Percentiles rank a stretch among this genome's conserved stretches.
Conservation (phyloP, 1,140 invertebrate species). For the Cotesia typhae region DNA sequence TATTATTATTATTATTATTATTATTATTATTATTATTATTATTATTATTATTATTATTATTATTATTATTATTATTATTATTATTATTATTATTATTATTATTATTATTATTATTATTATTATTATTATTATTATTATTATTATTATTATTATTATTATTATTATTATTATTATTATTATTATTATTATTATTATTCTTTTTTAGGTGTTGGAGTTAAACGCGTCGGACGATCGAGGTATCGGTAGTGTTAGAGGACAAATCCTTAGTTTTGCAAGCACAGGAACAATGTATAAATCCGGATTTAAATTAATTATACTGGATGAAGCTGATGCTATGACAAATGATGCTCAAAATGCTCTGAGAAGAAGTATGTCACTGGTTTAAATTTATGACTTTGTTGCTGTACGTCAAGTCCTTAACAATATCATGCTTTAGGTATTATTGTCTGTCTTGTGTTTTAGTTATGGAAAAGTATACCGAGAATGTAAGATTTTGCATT, state of each 20-base stretch:
- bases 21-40: no score
- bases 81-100: no score
- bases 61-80: no score
- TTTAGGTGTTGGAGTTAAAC: constrained; percentile 87
- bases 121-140: no score
- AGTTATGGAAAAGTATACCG: constrained; percentile 99
- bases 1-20: no score
- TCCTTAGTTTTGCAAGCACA: constrained; percentile 98
- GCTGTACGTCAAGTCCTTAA: no score
- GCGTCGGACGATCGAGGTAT: constrained; percentile 99
- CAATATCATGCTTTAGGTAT: not conserved
- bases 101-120: no score
- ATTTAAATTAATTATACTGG: constrained; percentile 96
- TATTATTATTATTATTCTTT: no score
- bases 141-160: no score
- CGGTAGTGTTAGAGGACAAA: constrained; percentile 92
- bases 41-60: no score
- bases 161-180: no score
- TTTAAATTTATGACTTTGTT: constrained; percentile 23
- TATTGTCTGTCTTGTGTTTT: constrained; percentile 53
- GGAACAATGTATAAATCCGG: constrained; percentile 93
- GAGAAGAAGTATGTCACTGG: constrained; percentile 78
- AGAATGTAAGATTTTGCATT: constrained; percentile 97
- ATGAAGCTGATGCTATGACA: constrained; percentile 99
- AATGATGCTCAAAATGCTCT: constrained; percentile 99